phyloP scores from a whole-genome alignment of 2,113 vertebrate genomes.

The Aramus guarauna region DNA sequence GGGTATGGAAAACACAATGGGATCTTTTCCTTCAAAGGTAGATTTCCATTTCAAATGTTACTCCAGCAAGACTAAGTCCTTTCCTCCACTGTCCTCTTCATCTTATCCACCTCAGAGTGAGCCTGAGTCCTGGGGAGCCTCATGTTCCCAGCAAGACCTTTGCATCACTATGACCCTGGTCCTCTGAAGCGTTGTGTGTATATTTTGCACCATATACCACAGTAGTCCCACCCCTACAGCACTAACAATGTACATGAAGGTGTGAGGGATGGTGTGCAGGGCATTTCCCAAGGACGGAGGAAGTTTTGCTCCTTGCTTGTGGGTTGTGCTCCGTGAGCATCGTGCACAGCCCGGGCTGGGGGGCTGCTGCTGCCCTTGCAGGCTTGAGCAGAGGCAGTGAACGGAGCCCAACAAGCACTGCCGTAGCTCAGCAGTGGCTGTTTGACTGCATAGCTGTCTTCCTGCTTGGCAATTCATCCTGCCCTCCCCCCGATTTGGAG shows the following conservation, averaged over 20 bases:
- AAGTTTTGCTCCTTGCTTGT: not conserved
- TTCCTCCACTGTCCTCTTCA: not conserved
- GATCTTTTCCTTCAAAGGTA: not conserved
- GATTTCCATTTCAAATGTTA: not conserved
- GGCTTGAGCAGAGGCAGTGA: not conserved
- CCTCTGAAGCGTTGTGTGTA: not conserved
- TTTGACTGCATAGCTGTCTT: not conserved
- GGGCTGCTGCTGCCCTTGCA: too few species aligned
- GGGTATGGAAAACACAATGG: not conserved
- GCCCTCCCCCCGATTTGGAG: not conserved
- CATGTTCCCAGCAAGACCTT: not conserved
- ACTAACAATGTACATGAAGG: not conserved
- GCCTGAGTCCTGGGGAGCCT: not conserved
- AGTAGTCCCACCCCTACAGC: not conserved
- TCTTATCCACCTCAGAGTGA: not conserved
- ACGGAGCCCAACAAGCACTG: accelerated
- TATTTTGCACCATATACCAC: not conserved
- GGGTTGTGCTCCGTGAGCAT: not conserved
- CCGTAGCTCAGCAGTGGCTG: not conserved
- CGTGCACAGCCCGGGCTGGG: accelerated
- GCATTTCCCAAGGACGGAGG: accelerated
- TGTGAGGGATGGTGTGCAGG: not conserved
- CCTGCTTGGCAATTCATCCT: not conserved
- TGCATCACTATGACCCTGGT: too few species aligned
- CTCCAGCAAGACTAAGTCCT: not conserved